Percentiles rank a stretch among this genome's conserved stretches.
These are phyloP conservation scores for Steatocranus sp. DNA, from an alignment of 2,797 vertebrate genomes.

Conservation along the genomic window DNA sequence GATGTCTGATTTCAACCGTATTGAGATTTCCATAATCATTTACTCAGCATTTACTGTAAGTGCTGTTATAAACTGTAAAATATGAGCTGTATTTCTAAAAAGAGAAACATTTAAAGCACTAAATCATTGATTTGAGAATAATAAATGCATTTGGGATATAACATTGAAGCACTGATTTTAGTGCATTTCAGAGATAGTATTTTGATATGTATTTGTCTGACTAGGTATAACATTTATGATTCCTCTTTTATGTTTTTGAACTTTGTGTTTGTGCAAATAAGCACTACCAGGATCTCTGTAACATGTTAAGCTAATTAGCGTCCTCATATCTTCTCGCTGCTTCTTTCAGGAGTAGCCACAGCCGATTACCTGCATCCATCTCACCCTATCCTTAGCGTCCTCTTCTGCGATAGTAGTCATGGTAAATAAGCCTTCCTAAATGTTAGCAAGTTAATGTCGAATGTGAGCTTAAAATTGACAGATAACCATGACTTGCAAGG, in stretches of 20 bases:
- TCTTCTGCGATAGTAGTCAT: not conserved
- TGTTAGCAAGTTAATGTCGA: not conserved
- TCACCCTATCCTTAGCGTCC: not conserved
- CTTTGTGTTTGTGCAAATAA: not conserved
- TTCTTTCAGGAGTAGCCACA: not conserved
- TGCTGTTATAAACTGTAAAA: not conserved
- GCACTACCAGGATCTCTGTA: accelerated
- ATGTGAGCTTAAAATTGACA: not conserved
- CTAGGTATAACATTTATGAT: not conserved
- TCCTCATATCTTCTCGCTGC: accelerated
- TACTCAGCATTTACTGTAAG: not conserved
- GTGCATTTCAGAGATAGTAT: not conserved
- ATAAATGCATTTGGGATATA: not conserved
- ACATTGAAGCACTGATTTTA: not conserved
- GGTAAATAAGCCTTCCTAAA: not conserved
- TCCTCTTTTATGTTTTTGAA: not conserved
- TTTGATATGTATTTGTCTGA: not conserved
- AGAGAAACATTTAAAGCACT: not conserved
- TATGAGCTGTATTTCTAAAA: not conserved
- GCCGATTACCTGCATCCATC: not conserved
- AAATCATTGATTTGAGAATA: not conserved
- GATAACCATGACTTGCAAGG: not conserved
- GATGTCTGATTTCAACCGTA: not conserved
- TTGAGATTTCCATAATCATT: not conserved
- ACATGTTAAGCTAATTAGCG: not conserved